Base-by-base conservation (phyloP, 2,888 invertebrate species). In the Cataglyphis cursor region DNA sequence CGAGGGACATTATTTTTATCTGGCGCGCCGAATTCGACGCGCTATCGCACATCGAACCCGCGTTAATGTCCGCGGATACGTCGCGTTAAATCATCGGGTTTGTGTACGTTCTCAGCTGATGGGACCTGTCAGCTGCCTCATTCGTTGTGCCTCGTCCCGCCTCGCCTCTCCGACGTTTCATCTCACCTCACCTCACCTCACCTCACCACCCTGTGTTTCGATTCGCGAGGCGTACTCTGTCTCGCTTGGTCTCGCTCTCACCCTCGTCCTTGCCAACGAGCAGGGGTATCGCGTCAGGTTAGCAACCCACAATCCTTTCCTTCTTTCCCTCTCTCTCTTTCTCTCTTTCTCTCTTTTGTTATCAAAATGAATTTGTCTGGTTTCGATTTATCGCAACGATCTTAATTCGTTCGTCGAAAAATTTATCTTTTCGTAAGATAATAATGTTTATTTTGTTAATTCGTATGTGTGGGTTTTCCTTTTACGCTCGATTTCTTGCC, bases 51-150 rank as follows among this genome's bases (percentile, higher is more conserved):
- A 70, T 85, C n/a, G 83, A 89, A 73, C 64, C 76, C 21, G 24
- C 73, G 82, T 44, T 9, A 54, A 70, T 24, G 70, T 5, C n/a
- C 76, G 83, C 84, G 84, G 82, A 73, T 68, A 85, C 81, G 72
- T 3, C 44, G 31, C 66, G 48, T 18, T 76, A 68, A 80, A 80
- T 85, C 83, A 84, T 90, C 85, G 83, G 85, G 83, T 93, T 93
- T 93, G 93, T 93, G 91, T 93, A 93, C 93, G 92, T 92, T 92
- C 93, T 92, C 94, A 94, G 94, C 94, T 94, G 93, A 93, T 91
- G 92, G 92, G 83, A 87, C 87, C 89, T 90, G 92, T 93, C 93
- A 93, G 93, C 93, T 93, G 93, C 93, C 91, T 90, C 91, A 85
- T 89, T 86, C 88, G 87, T 85, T 51, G 54, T 31, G 64, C 51